These are phyloP conservation scores for Dasysyrphus tricinctus DNA, from an alignment of 2,888 invertebrate species.

Conservation along the genomic window DNA sequence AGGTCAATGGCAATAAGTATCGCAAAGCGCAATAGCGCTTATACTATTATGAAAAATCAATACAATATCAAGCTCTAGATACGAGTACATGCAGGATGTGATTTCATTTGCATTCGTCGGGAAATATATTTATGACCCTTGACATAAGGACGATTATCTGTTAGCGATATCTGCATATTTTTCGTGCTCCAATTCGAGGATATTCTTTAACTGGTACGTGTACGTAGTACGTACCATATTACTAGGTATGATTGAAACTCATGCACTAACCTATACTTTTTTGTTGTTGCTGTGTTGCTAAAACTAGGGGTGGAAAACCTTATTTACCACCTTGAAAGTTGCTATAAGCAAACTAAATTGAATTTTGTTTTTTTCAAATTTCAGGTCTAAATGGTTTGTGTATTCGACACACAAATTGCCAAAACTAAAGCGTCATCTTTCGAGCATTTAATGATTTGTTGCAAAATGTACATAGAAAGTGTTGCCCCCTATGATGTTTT, in stretches of 20 bases:
- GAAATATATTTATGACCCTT: slow-evolving; percentile 64
- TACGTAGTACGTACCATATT: not conserved
- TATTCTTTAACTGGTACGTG: not conserved
- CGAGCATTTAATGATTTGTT: not conserved
- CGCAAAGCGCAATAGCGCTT: slow-evolving; percentile 68
- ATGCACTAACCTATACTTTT: not conserved
- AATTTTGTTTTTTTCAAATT: not conserved
- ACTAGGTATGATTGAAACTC: not conserved
- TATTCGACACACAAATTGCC: not conserved
- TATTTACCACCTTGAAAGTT: not conserved
- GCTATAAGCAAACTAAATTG: not conserved
- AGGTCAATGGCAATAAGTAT: slow-evolving; percentile 67
- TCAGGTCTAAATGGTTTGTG: not conserved
- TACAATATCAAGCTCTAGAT: slow-evolving; percentile 41
- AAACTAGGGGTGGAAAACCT: not conserved
- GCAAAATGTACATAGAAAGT: not conserved
- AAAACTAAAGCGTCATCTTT: not conserved
- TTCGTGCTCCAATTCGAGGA: slow-evolving; percentile 31
- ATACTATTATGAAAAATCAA: slow-evolving; percentile 55
- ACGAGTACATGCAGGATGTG: slow-evolving; percentile 2
- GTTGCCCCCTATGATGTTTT: not conserved
- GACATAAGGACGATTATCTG: slow-evolving; percentile 69
- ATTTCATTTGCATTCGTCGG: slow-evolving; percentile 54
- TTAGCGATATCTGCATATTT: slow-evolving; percentile 54
- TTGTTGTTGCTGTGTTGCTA: not conserved